Percentiles rank a stretch among this genome's conserved stretches.
These are phyloP conservation scores for Arge pagana DNA, from an alignment of 2,888 invertebrate species.

Conservation along the genomic window DNA sequence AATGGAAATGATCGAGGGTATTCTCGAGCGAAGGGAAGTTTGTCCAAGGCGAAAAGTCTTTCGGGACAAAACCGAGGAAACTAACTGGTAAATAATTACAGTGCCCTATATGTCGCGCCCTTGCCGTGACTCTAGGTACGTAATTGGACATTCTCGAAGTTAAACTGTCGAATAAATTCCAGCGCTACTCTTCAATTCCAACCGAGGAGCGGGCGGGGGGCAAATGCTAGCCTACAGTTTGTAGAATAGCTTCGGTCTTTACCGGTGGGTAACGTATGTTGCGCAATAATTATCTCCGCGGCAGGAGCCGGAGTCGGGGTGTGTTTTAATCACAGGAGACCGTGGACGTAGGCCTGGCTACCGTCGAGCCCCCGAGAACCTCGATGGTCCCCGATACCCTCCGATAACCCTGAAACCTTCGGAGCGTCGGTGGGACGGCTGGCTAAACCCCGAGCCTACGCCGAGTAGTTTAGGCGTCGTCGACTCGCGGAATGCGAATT, in stretches of 20 bases:
- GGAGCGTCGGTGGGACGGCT: too few relatives aligned
- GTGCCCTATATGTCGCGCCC: constrained; percentile 21
- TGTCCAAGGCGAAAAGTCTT: too few relatives aligned
- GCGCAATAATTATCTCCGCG: constrained; percentile 48
- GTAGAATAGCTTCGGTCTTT: constrained; percentile 26
- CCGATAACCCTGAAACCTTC: constrained; percentile 1
- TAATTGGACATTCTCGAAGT: constrained; percentile 52
- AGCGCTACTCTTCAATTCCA: constrained; percentile 49
- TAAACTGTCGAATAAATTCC: constrained; percentile 46
- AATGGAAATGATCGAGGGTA: background rate
- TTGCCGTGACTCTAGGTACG: constrained; percentile 29
- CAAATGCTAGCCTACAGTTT: constrained; percentile 29
- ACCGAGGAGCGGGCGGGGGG: constrained; percentile 20
- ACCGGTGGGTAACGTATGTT: constrained; percentile 45
- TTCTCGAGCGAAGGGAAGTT: too few relatives aligned
- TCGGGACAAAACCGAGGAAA: constrained; percentile 13
- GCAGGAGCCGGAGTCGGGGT: constrained; percentile 23
- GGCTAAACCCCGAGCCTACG: constrained; percentile 16
- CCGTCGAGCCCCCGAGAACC: too few relatives aligned
- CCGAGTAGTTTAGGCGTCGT: constrained; percentile 49
- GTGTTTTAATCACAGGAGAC: constrained; percentile 53
- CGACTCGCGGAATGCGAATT: constrained; percentile 52
- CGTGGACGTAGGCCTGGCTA: constrained; percentile 44
- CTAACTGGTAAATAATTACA: constrained; percentile 19
- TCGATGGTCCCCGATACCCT: too few relatives aligned